phyloP scores from a whole-genome alignment of 2,797 vertebrate genomes.

The Pseudomugil gertrudae region DNA sequence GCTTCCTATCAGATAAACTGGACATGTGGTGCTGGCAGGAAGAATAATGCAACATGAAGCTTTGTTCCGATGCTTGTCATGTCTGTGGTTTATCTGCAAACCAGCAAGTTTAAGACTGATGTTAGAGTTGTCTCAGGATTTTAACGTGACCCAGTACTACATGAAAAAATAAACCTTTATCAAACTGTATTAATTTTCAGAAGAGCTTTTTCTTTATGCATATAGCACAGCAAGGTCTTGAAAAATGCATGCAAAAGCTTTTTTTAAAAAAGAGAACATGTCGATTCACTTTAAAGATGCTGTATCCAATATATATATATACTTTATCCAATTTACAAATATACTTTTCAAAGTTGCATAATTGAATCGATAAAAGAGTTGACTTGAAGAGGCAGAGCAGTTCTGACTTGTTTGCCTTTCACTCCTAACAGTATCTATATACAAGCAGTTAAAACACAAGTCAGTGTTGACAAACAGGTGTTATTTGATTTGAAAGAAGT shows the following conservation, averaged over 20 bases:
- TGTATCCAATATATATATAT: too few relatives aligned
- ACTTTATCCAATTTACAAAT: too few relatives aligned
- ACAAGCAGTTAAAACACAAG: not conserved
- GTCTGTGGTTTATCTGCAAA: slow-evolving; percentile 20
- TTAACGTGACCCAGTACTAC: slow-evolving; percentile 21
- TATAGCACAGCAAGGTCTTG: not conserved
- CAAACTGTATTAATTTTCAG: slow-evolving; percentile 19
- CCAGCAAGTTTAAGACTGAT: slow-evolving; percentile 19
- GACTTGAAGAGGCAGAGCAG: not conserved
- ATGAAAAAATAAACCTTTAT: not conserved
- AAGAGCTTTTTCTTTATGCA: slow-evolving; percentile 14
- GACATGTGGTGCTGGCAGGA: slow-evolving; percentile 56
- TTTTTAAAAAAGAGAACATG: not conserved
- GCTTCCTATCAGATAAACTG: slow-evolving; percentile 72
- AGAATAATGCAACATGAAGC: slow-evolving; percentile 38
- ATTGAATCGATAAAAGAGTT: not conserved
- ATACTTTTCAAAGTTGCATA: slow-evolving; percentile 7
- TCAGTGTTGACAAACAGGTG: not conserved
- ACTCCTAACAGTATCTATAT: not conserved
- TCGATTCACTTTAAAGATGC: slow-evolving; percentile 23
- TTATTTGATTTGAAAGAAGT: not conserved
- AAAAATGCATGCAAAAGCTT: slow-evolving; percentile 24
- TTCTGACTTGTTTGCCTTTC: not conserved
- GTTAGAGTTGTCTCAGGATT: slow-evolving; percentile 8
- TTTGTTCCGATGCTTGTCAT: slow-evolving; percentile 14